Base-by-base conservation (phyloP, 2,888 invertebrate genomes). In the Trissolcus brochymenae region DNA sequence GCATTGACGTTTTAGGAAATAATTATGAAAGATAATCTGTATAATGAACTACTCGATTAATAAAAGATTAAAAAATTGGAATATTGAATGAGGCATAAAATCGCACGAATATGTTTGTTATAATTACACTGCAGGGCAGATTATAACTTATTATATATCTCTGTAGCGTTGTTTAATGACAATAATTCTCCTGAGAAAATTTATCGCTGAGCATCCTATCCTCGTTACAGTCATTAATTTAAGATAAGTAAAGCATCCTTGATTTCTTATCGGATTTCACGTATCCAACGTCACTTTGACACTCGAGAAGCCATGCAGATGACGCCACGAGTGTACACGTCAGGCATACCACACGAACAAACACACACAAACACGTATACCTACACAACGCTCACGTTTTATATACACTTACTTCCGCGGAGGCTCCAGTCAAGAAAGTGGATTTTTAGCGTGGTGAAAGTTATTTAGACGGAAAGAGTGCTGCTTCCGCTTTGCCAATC, bases 221-320 rank as follows among this genome's bases (percentile, higher is more conserved):
- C 60, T 60, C 41, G 72, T 73, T 60, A 54, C 72, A 53, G 65
- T 50, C 61, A 73, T 73, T 66, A 66, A 73, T 66, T 73, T 51
- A 50, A 64, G 65, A 71, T 71, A 71, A 73, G 65, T 55, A 66
- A 65, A 60, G 54, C 65, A 60, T 65, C 67, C 56, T 67, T 56
- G 74, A 61, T 62, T 66, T 74, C 67, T 67, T 66, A 66, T 74
- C 74, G 57, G 60, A 67, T 74, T 74, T 74, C 74, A 67, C 56
- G 67, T 62, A 56, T 54, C 66, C 73, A 19, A 51, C 72, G 66
- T 61, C 66, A 62, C 62, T 66, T 65, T 71, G 74, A 75, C 74
- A 75, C 68, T 55, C 17, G 68, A 75, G 74, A 75, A 75, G 74
- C 74, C 74, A 53, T 54, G 64, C 67, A 68, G 74, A 67, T 68